phyloP scores from a whole-genome alignment of 1,140 invertebrate species.

The Scylla paramamosain region DNA sequence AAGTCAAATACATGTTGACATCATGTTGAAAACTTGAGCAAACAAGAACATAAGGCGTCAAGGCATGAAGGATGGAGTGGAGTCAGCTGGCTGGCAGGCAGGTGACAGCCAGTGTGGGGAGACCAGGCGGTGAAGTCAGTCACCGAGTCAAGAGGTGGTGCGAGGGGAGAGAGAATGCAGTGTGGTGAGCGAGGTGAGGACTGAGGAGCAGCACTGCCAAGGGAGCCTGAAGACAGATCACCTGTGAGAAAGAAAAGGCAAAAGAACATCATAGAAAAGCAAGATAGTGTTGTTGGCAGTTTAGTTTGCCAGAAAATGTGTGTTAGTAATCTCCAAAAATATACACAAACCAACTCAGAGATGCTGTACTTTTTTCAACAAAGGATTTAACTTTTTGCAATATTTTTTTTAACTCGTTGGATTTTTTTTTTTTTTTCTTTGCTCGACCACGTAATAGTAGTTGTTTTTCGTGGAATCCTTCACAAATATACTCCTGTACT shows the following conservation, averaged over 20 bases:
- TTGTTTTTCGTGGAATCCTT: no score
- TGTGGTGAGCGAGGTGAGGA: neutral
- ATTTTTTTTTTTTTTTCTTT: no score
- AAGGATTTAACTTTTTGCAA: no score
- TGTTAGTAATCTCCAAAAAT: no score
- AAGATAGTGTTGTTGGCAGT: neutral
- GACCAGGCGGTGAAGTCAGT: neutral
- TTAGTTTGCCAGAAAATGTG: no score
- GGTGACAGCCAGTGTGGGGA: neutral
- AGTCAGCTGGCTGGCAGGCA: neutral
- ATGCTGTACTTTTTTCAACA: no score
- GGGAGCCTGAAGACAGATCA: neutral
- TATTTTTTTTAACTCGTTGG: no score
- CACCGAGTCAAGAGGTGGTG: neutral
- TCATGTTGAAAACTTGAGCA: neutral
- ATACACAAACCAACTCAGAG: no score
- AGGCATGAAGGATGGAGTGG: slow-evolving; percentile 21
- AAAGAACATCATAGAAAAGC: neutral
- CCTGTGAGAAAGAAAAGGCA: neutral
- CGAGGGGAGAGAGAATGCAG: neutral
- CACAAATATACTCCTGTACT: neutral
- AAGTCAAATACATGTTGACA: neutral
- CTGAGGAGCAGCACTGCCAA: neutral
- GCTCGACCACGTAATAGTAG: no score
- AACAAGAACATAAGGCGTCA: neutral